Evolutionary conservation across 2,113 vertebrate species (phyloP), one percentile per base, ranked within the genome.

Genomic region (Ifrita kowaldi): DNA sequence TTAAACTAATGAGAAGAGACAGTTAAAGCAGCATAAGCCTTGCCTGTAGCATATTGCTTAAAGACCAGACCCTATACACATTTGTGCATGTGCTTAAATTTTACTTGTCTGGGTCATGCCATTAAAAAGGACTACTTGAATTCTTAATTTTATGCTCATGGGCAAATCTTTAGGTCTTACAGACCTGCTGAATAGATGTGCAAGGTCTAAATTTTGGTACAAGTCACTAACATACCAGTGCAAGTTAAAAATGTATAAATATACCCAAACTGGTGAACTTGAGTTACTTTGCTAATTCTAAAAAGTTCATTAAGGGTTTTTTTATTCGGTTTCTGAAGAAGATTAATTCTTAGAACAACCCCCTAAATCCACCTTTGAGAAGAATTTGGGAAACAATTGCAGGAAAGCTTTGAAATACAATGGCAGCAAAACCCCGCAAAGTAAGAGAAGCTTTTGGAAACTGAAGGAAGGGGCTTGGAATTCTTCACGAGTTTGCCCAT

Each of bases 1-100:
- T 84, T 74, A 84, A 94, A 93, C 18, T 81, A 84, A 71, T 55
- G 19, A 91, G 78, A 82, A 95, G 68, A 94, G 55, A 91, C 50
- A 59, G 30, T 77, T 94, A 90, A 87, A 90, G 71, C 79, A 90
- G 78, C 78, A 47, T 56, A 87, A 93, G 82, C 56, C 59, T 90
- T 52, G 50, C 32, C 81, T 59, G 14, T 60, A 88, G 46, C 79
- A 78, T 68, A 64, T 37, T 70, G 5, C 63, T 91, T 81, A 52
- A 90, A 70, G 53, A 62, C 30, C 33, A 87, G 42, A 90, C 56
- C 42, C 57, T 67, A 33, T 33, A 70, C 81, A 27, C n/a, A 46
- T 82, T 81, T 81, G 55, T 74, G n/a, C 32, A 71, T 55, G 52
- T 85, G 47, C 32, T 67, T 85, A 70, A 64, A 89, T 65, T 69